Percentiles rank a stretch among this genome's conserved stretches.
Conservation (phyloP, 2,797 vertebrate genomes). For the Onychomys torridus region DNA sequence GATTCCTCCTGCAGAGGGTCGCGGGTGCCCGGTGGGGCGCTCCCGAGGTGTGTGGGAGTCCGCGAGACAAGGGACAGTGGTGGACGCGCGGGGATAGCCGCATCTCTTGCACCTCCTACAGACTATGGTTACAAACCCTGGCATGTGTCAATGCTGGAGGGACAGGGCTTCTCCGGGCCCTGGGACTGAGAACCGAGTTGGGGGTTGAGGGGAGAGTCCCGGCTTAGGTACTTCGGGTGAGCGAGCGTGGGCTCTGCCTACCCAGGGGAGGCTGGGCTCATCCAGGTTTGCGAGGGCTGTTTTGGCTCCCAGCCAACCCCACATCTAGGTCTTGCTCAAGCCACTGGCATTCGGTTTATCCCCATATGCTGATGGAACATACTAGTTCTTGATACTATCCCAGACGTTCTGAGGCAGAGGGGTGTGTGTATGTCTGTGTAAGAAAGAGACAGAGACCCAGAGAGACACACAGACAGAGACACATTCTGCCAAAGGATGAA, state of each 20-base stretch:
- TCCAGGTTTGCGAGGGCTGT: background rate
- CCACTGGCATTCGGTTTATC: background rate
- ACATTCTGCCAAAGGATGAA: background rate
- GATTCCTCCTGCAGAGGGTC: background rate
- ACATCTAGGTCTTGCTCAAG: background rate
- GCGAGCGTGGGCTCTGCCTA: background rate
- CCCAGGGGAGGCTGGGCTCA: fast-evolving
- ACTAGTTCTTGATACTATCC: background rate
- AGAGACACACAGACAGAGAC: background rate
- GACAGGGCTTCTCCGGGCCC: background rate
- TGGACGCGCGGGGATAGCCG: fast-evolving
- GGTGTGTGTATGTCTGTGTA: background rate
- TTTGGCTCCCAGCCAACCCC: background rate
- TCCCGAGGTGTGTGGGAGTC: background rate
- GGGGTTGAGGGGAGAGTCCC: no score
- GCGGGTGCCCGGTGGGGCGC: background rate
- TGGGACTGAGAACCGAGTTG: background rate
- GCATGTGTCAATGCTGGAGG: background rate
- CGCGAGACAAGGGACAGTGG: background rate
- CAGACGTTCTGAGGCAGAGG: background rate
- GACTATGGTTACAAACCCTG: background rate
- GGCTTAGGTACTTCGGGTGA: no score
- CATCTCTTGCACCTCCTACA: background rate
- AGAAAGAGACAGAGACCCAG: background rate
- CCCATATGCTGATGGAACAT: background rate